Percentiles rank a stretch among this genome's conserved stretches.
These are phyloP conservation scores for Aspidoscelis tigris DNA, from an alignment of 2,113 vertebrate species.

Conservation along the genomic window DNA sequence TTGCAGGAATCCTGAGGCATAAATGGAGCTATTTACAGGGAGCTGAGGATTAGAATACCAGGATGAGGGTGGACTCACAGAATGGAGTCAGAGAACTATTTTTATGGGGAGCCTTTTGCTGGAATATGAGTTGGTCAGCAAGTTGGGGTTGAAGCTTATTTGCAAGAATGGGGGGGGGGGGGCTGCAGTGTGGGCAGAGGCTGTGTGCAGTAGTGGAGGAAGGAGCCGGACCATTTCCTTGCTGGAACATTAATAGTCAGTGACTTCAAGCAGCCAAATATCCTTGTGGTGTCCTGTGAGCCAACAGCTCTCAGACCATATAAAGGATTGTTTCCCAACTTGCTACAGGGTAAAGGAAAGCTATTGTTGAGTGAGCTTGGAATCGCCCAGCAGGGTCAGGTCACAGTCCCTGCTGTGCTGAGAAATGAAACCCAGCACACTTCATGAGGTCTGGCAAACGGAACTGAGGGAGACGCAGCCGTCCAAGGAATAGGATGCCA, in stretches of 20 bases:
- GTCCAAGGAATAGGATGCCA: conserved; percentile 12
- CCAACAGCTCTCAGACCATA: conserved; percentile 53
- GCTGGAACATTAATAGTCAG: neutral
- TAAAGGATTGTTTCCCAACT: conserved; percentile 70
- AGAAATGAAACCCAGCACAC: neutral
- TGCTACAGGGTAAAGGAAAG: conserved; percentile 43
- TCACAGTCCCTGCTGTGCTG: conserved; percentile 7
- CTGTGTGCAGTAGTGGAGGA: neutral
- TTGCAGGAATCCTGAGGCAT: conserved; percentile 35
- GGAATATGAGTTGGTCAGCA: conserved; percentile 14
- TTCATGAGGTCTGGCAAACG: conserved; percentile 2
- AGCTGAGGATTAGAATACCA: conserved; percentile 33
- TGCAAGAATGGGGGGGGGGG: neutral
- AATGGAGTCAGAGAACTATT: conserved; percentile 35
- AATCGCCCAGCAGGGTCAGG: neutral
- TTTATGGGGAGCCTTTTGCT: conserved; percentile 24
- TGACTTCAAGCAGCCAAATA: conserved; percentile 57
- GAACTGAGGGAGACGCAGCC: neutral
- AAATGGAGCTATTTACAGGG: conserved; percentile 29
- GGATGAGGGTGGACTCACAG: conserved; percentile 39
- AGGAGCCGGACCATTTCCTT: conserved; percentile 3
- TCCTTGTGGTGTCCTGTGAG: conserved; percentile 34
- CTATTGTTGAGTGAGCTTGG: neutral
- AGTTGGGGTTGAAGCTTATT: conserved; percentile 6
- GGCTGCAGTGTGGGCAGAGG: conserved; percentile 2